Conservation (phyloP, 1,140 invertebrate species). For the Heliconius eleuchia region DNA sequence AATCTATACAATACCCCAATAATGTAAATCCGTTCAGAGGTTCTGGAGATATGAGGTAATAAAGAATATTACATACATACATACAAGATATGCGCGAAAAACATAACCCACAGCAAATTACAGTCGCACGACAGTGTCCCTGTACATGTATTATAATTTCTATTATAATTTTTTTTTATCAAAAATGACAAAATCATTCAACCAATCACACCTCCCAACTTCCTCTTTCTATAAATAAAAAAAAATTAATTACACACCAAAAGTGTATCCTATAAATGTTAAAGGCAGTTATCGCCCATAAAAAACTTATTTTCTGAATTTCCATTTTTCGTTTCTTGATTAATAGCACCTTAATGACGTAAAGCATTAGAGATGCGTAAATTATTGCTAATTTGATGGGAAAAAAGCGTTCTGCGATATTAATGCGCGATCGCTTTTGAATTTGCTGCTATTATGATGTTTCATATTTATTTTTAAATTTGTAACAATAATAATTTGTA, state of each 20-base stretch:
- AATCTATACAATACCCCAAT: no score
- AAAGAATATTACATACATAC: no score
- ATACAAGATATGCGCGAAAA: no score
- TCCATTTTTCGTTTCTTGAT: conserved; percentile 64
- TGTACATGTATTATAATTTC: no score
- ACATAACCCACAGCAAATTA: no score
- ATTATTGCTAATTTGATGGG: conserved; percentile 63
- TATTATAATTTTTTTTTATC: no score
- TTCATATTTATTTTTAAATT: not conserved
- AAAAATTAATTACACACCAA: not conserved
- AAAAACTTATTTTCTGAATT: conserved; percentile 47
- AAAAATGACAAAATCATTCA: not conserved
- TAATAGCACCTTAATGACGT: conserved; percentile 72
- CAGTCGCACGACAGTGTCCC: no score
- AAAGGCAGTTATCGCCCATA: conserved; percentile 17
- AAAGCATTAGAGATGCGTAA: conserved; percentile 63
- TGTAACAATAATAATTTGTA: not conserved
- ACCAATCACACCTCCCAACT: not conserved
- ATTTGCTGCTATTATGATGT: conserved; percentile 1
- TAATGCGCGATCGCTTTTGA: conserved; percentile 14
- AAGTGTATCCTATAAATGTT: conserved; percentile 1
- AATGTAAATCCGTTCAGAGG: no score
- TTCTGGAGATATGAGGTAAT: no score
- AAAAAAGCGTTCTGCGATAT: conserved; percentile 12
- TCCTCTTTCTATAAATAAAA: not conserved